Evolutionary conservation across 1,140 invertebrate genomes (phyloP), one percentile per base, ranked within the genome.

Genomic region (Orchesella cincta): DNA sequence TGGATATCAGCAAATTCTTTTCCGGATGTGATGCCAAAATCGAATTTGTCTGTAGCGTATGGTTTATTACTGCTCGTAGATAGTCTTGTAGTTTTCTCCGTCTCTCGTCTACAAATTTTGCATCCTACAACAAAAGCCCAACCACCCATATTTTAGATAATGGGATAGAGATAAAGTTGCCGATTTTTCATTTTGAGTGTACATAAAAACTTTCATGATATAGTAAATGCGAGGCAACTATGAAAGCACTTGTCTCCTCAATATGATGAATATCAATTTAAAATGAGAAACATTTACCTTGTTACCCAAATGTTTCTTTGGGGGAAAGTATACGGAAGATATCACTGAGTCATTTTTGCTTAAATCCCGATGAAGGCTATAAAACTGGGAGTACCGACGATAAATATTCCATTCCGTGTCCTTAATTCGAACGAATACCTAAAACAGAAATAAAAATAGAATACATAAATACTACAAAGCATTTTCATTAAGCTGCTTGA

Each of bases 361-460:
- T 28, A 96, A 85, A 82, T 92, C 89, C 78, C 89, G 88, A 84
- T 96, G 93, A 28, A 97, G 86, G 74, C 91, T 89, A 85, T 94
- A 89, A 86, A 97, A 97, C 86, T 97, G 93, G 35, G 94, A 92
- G 85, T 96, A 97, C 83, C 95, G 88, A 81, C 94, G 88, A 83
- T 96, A 97, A 36, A 97, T 91, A 86, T 96, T 97, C 95, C 95
- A 97, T 85, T 97, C 95, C 81, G 93, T 93, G 84, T 93, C 91
- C 74, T 91, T 89, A 75, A 96, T 92, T 80, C 94, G 89, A 73
- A 96, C 84, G 84, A 94, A 96, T 82, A 93, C 89, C 91, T 92
- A 79, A n/a, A 82, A 84, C 82, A 78, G 76, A 74, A 79, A 80
- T 28, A 82, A 57, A 57, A 57, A n/a, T n/a, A n/a, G n/a, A n/a